Base-by-base conservation (phyloP, 1,140 invertebrate species). In the Theocolax elegans region DNA sequence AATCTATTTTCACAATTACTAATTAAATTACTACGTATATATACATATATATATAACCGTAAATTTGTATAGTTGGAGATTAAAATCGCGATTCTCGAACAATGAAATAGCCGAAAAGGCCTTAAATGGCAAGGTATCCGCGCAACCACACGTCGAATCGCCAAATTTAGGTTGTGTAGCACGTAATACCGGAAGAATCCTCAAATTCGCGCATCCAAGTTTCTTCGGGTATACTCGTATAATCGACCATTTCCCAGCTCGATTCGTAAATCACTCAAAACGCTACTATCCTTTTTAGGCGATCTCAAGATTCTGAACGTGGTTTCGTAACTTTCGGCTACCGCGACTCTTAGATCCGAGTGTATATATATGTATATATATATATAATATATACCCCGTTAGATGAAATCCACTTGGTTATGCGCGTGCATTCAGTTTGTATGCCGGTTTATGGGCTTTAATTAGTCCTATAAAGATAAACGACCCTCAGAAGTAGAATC, bases 201-300 rank as follows among this genome's bases (percentile, higher is more conserved):
- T n/a, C n/a, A 27, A 15, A 10, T 27, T 27, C 48, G 48, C 23
- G 6, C 4, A 19, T 0, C 25, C 49, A n/a, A 53, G 15, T 23
- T 23, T n/a, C 48, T 15, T 13, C n/a, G 7, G 15, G 12, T 3
- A 44, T n/a, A n/a, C n/a, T n/a, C n/a, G n/a, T 58, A 17, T 56
- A 56, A 56, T 35, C 31, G 17, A 40, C 10, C 15, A 10, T 60
- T 27, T 44, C 15, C 8, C 29, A 29, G 1, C 49, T 35, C 27
- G 25, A 8, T 23, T 9, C 31, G 31, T 46, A 70, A 70, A 70
- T 70, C 67, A 70, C 21, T 63, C 53, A 63, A 63, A 64, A 23
- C 48, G 10, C 38, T 53, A 38, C 38, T 12, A 25, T 58, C 48
- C 60, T 70, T 62, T 62, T 69, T 69, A 31, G 64, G 64, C 19